phyloP scores from a whole-genome alignment of 2,888 invertebrate species.

The Phytoseiulus persimilis region DNA sequence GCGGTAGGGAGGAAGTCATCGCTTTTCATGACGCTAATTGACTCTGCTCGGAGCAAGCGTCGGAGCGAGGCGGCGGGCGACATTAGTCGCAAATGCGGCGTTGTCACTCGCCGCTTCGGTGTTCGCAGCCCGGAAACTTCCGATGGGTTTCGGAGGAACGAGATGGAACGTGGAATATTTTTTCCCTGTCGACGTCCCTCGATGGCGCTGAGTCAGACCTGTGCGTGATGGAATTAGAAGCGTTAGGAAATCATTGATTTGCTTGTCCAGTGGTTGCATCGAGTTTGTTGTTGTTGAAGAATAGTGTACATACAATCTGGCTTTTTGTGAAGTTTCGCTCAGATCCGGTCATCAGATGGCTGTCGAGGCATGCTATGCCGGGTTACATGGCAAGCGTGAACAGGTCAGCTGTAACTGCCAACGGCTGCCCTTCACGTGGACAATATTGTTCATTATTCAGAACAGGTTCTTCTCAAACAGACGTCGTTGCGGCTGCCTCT shows the following conservation, averaged over 20 bases:
- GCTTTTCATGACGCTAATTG: no score
- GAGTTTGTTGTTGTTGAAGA: background rate
- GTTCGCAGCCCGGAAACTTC: no score
- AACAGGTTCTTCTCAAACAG: background rate
- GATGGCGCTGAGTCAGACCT: background rate
- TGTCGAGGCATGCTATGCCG: background rate
- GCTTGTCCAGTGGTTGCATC: background rate
- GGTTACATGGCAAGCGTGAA: background rate
- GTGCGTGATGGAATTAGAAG: background rate
- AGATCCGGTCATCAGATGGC: background rate
- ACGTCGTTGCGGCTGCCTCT: background rate
- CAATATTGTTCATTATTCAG: slow-evolving; percentile 5
- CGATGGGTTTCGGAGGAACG: background rate
- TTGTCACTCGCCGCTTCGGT: no score
- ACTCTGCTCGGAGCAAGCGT: no score
- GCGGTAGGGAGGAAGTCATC: no score
- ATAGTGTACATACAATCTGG: background rate
- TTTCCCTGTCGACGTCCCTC: background rate
- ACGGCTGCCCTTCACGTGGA: background rate
- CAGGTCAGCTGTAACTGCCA: background rate
- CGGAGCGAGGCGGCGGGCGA: no score
- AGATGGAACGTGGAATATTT: background rate
- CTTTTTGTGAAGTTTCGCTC: background rate
- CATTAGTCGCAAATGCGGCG: no score
- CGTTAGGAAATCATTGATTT: background rate